Percentiles rank a stretch among this genome's conserved stretches.
Evolutionary conservation across 2,797 vertebrate species (phyloP).

Genomic region (Pelodytes ibericus): DNA sequence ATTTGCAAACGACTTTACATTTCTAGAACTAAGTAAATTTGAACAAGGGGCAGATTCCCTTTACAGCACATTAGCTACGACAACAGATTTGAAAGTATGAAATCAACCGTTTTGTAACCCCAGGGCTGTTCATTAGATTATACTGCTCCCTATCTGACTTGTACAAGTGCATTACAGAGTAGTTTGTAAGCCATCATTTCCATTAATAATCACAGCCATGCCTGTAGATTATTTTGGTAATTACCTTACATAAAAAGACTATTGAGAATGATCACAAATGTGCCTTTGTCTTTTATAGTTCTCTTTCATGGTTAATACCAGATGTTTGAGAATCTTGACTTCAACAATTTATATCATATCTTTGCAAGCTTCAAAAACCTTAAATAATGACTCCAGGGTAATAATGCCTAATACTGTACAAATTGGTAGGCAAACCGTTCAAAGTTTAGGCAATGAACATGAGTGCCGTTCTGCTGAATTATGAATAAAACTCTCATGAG

Average conservation of each 20-base stretch:
- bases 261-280: slow-evolving; percentile 59
- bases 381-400: slow-evolving; percentile 47
- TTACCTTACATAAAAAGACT: slow-evolving; percentile 60
- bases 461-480: slow-evolving; percentile 31
- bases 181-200: slow-evolving; percentile 22
- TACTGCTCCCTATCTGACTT: slow-evolving; percentile 46
- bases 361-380: slow-evolving; percentile 32
- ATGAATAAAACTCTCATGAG: slow-evolving; percentile 32
- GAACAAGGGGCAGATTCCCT: slow-evolving; percentile 49
- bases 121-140: slow-evolving; percentile 58
- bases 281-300: slow-evolving; percentile 58
- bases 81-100: slow-evolving; percentile 55
- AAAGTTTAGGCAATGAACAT: slow-evolving; percentile 56
- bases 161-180: slow-evolving; percentile 32
- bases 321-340: slow-evolving; percentile 60
- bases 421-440: slow-evolving; percentile 57
- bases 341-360: slow-evolving; percentile 57
- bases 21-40: slow-evolving; percentile 45
- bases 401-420: slow-evolving; percentile 35
- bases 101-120: slow-evolving; percentile 50
- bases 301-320: slow-evolving; percentile 51
- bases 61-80: slow-evolving; percentile 59
- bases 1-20: slow-evolving; percentile 49
- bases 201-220: slow-evolving; percentile 59
- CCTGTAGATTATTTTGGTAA: slow-evolving; percentile 63